A percentile compares a stretch with the other conserved stretches of the same genome.
phyloP scores from a whole-genome alignment of 1,140 invertebrate genomes.

The Myzus persicae region DNA sequence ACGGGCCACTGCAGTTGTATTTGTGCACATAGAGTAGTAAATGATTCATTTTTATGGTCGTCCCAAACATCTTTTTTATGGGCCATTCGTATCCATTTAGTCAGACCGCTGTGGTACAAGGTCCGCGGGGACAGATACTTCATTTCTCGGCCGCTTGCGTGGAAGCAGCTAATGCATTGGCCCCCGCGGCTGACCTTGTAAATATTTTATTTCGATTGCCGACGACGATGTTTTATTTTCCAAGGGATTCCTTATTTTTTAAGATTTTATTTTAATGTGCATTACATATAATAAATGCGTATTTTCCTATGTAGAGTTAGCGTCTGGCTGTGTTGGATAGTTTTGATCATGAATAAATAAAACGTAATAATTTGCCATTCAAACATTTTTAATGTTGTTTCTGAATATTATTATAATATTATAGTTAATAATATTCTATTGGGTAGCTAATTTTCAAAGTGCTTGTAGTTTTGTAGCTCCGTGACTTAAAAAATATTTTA shows the following conservation, averaged over 20 bases:
- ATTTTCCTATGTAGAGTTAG: not conserved
- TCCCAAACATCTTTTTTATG: constrained; percentile 57
- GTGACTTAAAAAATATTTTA: not conserved
- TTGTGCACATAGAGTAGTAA: constrained; percentile 48
- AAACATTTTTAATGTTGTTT: not conserved
- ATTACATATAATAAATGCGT: not conserved
- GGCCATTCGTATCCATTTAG: constrained; percentile 58
- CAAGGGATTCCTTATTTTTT: constrained; percentile 13
- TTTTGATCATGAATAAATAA: not conserved
- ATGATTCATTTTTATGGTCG: constrained; percentile 58
- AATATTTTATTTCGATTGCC: constrained; percentile 57
- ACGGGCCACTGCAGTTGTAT: constrained; percentile 37
- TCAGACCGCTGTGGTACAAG: constrained; percentile 47
- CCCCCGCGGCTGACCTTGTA: constrained; percentile 52
- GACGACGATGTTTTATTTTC: constrained; percentile 29
- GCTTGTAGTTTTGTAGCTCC: not conserved
- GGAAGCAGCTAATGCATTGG: constrained; percentile 47
- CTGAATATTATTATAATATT: not conserved
- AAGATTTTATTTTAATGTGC: constrained; percentile 36
- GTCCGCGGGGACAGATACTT: constrained; percentile 58
- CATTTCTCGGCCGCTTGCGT: constrained; percentile 52
- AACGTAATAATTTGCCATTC: not conserved
- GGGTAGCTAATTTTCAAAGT: not conserved
- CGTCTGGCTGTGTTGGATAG: not conserved
- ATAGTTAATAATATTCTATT: not conserved